phyloP scores from a whole-genome alignment of 2,888 invertebrate genomes.

The Volucella inflata region DNA sequence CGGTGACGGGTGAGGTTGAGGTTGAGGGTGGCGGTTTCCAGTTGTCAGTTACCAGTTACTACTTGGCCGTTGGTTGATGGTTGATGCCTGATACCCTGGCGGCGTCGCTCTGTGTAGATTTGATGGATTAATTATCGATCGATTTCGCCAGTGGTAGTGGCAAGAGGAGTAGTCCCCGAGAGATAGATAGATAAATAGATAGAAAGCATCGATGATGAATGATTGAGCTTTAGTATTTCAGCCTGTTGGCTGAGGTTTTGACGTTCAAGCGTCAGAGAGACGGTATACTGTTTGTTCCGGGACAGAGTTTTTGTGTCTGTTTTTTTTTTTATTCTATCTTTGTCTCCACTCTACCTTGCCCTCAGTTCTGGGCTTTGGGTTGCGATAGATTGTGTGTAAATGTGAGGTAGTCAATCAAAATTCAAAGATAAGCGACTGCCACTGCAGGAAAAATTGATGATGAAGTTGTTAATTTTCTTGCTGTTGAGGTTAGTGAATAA shows the following conservation, averaged over 20 bases:
- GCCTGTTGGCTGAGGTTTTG: slow-evolving; percentile 36
- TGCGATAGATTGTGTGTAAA: slow-evolving; percentile 63
- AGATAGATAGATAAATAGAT: slow-evolving; percentile 53
- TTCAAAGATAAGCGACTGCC: slow-evolving; percentile 63
- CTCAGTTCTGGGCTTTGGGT: slow-evolving; percentile 2
- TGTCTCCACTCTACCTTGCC: background rate
- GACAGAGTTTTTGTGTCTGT: slow-evolving; percentile 12
- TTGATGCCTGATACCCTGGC: slow-evolving; percentile 26
- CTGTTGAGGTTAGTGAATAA: slow-evolving; percentile 57
- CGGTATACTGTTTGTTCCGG: slow-evolving; percentile 66
- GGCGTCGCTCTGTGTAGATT: slow-evolving; percentile 61
- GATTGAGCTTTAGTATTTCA: slow-evolving; percentile 62
- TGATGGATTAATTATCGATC: slow-evolving; percentile 76
- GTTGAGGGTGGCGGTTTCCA: background rate
- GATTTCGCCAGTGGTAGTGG: slow-evolving; percentile 56
- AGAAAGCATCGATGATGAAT: slow-evolving; percentile 71
- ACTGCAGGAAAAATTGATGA: slow-evolving; percentile 39
- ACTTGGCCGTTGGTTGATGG: background rate
- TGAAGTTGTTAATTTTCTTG: slow-evolving; percentile 51
- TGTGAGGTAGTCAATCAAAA: slow-evolving; percentile 74
- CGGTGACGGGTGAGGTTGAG: too few relatives aligned
- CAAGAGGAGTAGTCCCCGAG: slow-evolving; percentile 35
- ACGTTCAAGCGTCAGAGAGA: slow-evolving; percentile 37
- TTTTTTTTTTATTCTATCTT: background rate
- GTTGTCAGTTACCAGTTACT: background rate